phyloP scores from a whole-genome alignment of 2,888 invertebrate genomes.

The Netelia fuscicornis region DNA sequence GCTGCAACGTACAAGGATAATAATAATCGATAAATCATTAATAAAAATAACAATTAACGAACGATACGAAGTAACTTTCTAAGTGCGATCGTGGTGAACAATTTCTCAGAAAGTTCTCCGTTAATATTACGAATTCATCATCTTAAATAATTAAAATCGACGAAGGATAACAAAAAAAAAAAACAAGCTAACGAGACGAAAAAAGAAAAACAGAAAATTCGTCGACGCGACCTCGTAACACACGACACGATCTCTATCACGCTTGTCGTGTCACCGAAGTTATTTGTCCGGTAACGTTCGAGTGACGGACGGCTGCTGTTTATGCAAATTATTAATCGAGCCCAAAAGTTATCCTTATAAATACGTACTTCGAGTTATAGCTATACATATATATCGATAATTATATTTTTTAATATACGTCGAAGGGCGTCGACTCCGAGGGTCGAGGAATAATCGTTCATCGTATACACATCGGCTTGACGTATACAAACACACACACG shows the following conservation, averaged over 20 bases:
- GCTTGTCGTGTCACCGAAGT: no score
- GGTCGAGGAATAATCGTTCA: neutral
- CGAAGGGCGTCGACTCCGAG: conserved; percentile 58
- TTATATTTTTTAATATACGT: conserved; percentile 29
- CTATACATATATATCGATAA: neutral
- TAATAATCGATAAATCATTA: neutral
- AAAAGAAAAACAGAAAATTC: neutral
- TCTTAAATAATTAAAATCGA: neutral
- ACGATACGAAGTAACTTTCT: no score
- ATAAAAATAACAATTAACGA: neutral
- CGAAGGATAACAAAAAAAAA: neutral
- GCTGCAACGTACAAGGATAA: neutral
- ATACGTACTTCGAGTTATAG: neutral
- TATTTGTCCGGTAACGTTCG: neutral
- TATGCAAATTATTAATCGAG: neutral
- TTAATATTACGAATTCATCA: neutral
- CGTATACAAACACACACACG: neutral
- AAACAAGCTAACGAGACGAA: neutral
- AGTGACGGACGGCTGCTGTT: neutral
- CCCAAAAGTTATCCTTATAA: neutral
- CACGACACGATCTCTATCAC: no score
- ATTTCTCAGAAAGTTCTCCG: neutral
- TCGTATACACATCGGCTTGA: conserved; percentile 24
- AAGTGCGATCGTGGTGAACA: no score
- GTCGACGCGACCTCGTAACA: neutral